phyloP scores from a whole-genome alignment of 2,113 vertebrate genomes.

The Mirza zaza region DNA sequence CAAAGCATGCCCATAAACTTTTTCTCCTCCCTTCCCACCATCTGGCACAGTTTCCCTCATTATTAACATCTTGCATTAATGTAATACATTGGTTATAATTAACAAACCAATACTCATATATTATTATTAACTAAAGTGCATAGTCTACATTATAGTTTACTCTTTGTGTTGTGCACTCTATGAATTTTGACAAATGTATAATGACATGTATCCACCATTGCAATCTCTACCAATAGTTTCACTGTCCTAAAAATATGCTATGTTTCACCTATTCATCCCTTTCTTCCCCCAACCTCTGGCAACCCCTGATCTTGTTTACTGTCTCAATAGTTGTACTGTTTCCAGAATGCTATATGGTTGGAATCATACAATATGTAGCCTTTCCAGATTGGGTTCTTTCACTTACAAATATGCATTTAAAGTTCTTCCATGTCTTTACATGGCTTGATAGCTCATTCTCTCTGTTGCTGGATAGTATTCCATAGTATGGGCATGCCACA shows the following conservation, averaged over 20 bases:
- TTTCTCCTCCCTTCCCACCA: neutral
- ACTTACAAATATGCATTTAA: no score
- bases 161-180: neutral
- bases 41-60: neutral
- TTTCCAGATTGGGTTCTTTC: neutral
- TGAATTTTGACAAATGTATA: neutral
- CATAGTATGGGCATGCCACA: no score
- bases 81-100: neutral
- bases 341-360: neutral
- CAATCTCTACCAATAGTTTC: neutral
- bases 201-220: neutral
- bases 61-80: neutral
- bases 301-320: neutral
- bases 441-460: neutral
- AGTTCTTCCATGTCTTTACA: neutral
- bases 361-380: neutral
- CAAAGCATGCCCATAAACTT: neutral
- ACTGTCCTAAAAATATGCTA: neutral
- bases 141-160: neutral
- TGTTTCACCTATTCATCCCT: neutral
- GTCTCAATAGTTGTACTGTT: neutral
- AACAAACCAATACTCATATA: neutral
- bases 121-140: neutral
- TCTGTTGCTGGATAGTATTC: neutral
- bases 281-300: neutral